Percentiles rank a stretch among this genome's conserved stretches.
phyloP scores from a whole-genome alignment of 2,113 vertebrate genomes.

The Rallus limicola region DNA sequence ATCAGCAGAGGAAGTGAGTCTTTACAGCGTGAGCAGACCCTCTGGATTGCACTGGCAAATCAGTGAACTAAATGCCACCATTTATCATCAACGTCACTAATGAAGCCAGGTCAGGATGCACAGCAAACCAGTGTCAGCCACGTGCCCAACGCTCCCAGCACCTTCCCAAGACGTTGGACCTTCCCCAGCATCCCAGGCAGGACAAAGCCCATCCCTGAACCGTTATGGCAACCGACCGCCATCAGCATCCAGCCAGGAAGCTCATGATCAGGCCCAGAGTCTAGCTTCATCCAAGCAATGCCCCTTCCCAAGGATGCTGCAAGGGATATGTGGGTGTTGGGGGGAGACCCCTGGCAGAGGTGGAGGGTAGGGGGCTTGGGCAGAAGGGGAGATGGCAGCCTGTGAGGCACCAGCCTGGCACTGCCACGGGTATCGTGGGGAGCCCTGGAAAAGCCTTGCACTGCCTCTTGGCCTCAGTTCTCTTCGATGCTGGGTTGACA shows the following conservation, averaged over 20 bases:
- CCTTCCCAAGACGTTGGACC: not conserved
- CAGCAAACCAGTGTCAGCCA: not conserved
- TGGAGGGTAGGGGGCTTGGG: fast-evolving
- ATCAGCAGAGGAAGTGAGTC: constrained; percentile 58
- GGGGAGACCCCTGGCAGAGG: not conserved
- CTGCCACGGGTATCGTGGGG: fast-evolving
- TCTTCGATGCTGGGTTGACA: fast-evolving
- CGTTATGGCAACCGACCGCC: fast-evolving
- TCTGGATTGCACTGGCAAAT: constrained; percentile 23
- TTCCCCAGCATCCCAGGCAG: fast-evolving
- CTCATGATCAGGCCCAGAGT: not conserved
- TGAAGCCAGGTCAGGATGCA: constrained; percentile 4
- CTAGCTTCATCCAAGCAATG: fast-evolving
- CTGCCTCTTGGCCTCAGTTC: not conserved
- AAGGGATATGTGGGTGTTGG: not conserved
- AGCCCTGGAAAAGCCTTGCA: not conserved
- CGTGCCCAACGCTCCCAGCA: fast-evolving
- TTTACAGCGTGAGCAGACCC: constrained; percentile 7
- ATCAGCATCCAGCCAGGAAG: not conserved
- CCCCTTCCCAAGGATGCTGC: not conserved
- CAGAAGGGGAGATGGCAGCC: not conserved
- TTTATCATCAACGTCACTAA: constrained; percentile 20
- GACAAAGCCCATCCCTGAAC: not conserved
- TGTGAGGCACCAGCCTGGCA: not conserved
- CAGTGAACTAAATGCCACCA: constrained; percentile 3